Evolutionary conservation across 92 coral and sea anemone genomes (phyloP).

Genomic region (Muricea muricata): DNA sequence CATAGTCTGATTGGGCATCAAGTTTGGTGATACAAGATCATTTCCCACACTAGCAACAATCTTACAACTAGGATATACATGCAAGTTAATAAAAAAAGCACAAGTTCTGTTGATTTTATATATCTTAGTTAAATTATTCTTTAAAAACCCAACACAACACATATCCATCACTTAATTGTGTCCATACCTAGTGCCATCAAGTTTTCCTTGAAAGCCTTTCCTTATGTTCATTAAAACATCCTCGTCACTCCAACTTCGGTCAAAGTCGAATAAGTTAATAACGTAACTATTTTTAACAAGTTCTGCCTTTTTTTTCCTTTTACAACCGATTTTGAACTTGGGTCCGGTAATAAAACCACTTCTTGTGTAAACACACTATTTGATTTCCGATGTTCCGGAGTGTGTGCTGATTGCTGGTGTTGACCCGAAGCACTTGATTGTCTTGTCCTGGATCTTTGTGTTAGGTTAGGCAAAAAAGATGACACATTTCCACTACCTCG

Average conservation of each 20-base stretch:
- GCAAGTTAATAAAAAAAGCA: neutral
- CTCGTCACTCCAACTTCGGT: neutral
- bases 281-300: neutral
- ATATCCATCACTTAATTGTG: no score
- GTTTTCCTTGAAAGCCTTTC: neutral
- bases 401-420: no score
- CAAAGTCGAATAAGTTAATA: neutral
- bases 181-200: neutral
- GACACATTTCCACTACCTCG: neutral
- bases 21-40: constrained; percentile 7
- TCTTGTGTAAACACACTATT: neutral
- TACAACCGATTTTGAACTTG: neutral
- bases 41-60: constrained; percentile 14
- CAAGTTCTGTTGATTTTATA: neutral
- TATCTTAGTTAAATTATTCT: no score
- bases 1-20: neutral
- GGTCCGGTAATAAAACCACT: neutral
- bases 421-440: no score
- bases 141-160: no score
- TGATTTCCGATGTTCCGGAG: no score
- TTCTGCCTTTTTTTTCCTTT: neutral
- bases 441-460: no score
- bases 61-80: neutral
- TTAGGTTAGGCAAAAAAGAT: no score
- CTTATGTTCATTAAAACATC: neutral